phyloP scores from a whole-genome alignment of 53 echinoderm and acorn worm species.

The Apostichopus leukothele region DNA sequence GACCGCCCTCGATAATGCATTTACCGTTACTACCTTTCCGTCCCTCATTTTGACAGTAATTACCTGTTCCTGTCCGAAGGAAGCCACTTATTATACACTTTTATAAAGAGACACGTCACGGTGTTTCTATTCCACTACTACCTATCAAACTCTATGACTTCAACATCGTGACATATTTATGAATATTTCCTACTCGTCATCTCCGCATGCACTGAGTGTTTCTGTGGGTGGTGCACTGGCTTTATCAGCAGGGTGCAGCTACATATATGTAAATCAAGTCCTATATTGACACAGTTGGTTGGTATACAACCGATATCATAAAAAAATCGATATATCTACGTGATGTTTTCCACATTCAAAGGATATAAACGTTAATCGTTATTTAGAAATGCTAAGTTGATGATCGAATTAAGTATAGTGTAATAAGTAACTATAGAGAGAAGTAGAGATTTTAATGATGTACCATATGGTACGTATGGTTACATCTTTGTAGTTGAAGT shows the following conservation, averaged over 20 bases:
- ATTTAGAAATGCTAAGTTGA: too few relatives aligned
- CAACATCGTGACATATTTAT: slow-evolving; percentile 17
- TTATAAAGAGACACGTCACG: background rate
- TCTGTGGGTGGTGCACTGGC: background rate
- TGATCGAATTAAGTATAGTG: too few relatives aligned
- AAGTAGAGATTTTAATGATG: too few relatives aligned
- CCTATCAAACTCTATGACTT: background rate
- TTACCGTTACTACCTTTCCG: background rate
- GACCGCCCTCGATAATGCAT: background rate
- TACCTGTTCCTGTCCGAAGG: slow-evolving; percentile 5
- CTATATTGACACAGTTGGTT: too few relatives aligned
- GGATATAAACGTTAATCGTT: too few relatives aligned
- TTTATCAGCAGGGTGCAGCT: background rate
- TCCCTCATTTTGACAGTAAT: background rate
- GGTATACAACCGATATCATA: too few relatives aligned
- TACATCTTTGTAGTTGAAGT: too few relatives aligned
- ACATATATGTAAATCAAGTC: too few relatives aligned
- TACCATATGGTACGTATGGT: too few relatives aligned
- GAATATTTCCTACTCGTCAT: background rate
- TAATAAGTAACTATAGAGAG: too few relatives aligned
- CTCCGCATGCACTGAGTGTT: background rate
- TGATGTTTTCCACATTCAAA: too few relatives aligned
- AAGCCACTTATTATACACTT: slow-evolving; percentile 15
- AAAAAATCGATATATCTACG: too few relatives aligned
- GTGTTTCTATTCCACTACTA: background rate